These are phyloP conservation scores for Hymenochirus boettgeri DNA, from an alignment of 2,113 vertebrate species.

Conservation along the genomic window DNA sequence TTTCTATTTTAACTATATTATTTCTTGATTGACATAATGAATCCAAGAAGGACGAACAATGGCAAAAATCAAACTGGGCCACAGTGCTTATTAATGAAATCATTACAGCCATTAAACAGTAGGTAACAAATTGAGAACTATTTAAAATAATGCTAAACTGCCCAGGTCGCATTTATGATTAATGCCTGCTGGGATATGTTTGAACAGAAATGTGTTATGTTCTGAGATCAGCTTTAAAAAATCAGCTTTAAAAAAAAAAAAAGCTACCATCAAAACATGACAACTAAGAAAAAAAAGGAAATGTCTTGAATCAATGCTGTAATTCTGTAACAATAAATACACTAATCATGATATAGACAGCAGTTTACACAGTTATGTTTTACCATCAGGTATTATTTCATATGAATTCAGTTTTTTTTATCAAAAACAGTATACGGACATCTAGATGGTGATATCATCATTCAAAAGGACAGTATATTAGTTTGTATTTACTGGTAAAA, in stretches of 20 bases:
- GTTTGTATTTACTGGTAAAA: no score
- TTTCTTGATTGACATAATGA: constrained; percentile 13
- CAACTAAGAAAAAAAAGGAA: no score
- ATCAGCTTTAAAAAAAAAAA: constrained; percentile 6
- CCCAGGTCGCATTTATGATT: constrained; percentile 35
- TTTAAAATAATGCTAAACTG: constrained; percentile 40
- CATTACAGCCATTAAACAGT: constrained; percentile 34
- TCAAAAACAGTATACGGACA: no score
- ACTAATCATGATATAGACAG: constrained; percentile 19
- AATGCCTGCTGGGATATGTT: constrained; percentile 17
- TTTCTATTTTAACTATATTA: constrained; percentile 8
- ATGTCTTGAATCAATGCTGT: no score
- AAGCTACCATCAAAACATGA: no score
- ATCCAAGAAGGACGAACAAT: constrained; percentile 20
- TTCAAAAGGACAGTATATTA: no score
- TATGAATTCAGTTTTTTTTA: neutral
- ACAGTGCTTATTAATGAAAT: constrained; percentile 27
- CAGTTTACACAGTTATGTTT: constrained; percentile 8
- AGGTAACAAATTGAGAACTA: constrained; percentile 33
- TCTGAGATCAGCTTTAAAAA: constrained; percentile 9
- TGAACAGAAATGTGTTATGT: constrained; percentile 21
- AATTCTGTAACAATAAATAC: constrained; percentile 12
- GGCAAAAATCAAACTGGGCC: constrained; percentile 22
- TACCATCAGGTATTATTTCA: constrained; percentile 14
- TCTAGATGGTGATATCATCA: no score